These are phyloP conservation scores for Epsilonema sp. DNA, from an alignment of 2,888 invertebrate species.

Conservation along the genomic window DNA sequence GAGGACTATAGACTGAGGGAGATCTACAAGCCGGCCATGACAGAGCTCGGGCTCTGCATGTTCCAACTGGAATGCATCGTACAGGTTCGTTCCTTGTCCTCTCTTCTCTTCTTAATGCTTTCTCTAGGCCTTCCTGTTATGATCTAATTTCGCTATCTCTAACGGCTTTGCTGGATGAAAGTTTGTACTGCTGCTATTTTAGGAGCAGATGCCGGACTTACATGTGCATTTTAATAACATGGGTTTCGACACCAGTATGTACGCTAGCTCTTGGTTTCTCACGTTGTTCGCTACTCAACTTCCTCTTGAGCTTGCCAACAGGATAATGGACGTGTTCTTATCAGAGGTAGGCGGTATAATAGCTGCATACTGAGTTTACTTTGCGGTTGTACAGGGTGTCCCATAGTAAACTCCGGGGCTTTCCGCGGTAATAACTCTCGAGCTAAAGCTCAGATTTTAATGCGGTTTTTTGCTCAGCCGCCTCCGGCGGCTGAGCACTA, in stretches of 20 bases:
- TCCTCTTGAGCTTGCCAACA: conserved; percentile 67
- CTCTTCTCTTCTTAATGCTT: too few relatives aligned
- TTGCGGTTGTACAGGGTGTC: too few relatives aligned
- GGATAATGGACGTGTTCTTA: conserved; percentile 85
- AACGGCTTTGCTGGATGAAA: conserved; percentile 6
- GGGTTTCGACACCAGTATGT: conserved; percentile 87
- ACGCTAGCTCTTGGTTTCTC: conserved; percentile 94
- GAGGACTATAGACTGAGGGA: conserved; percentile 91
- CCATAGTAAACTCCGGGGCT: too few relatives aligned
- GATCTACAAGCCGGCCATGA: conserved; percentile 99
- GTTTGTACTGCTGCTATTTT: conserved; percentile 24
- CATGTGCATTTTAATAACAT: conserved; percentile 55
- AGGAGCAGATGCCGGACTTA: conserved; percentile 77
- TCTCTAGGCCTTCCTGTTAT: neutral
- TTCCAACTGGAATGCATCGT: conserved; percentile 91
- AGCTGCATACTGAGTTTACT: too few relatives aligned
- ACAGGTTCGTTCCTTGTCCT: conserved; percentile 35
- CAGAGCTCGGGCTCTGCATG: conserved; percentile 92
- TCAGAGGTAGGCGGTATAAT: conserved; percentile 40
- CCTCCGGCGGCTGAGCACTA: too few relatives aligned
- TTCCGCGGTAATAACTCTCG: too few relatives aligned
- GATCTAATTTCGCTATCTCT: neutral
- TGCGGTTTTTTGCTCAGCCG: too few relatives aligned
- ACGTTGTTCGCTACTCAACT: conserved; percentile 93
- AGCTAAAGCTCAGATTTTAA: too few relatives aligned